phyloP scores from a whole-genome alignment of 37 sponge, comb jelly and placozoan genomes.

The Axinella damicornis region DNA sequence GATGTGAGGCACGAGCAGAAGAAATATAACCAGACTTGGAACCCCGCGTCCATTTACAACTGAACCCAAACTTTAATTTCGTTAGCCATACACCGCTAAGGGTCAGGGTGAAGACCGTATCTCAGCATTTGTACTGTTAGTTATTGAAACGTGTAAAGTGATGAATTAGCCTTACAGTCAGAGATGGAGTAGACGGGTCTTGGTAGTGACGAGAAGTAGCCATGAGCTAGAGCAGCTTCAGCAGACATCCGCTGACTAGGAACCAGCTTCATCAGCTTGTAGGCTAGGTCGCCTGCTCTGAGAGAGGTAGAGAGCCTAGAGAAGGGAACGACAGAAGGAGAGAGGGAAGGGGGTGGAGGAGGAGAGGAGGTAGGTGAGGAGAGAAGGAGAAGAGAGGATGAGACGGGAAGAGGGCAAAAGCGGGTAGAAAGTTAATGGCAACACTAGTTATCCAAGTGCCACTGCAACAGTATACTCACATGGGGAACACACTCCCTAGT shows the following conservation, averaged over 20 bases:
- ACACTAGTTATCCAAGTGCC: neutral
- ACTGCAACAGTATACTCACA: conserved; percentile 69
- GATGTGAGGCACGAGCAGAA: no score
- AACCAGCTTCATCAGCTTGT: conserved; percentile 67
- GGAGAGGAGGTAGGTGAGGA: neutral
- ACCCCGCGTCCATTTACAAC: no score
- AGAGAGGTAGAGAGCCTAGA: conserved; percentile 61
- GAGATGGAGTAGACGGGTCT: conserved; percentile 71
- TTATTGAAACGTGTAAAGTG: no score
- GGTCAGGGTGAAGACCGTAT: no score
- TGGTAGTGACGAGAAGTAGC: conserved; percentile 80
- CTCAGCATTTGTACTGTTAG: no score
- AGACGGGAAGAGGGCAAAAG: neutral
- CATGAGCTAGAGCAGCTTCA: conserved; percentile 69
- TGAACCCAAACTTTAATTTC: no score
- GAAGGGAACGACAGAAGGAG: neutral
- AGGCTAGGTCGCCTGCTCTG: conserved; percentile 66
- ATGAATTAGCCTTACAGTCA: conserved; percentile 76
- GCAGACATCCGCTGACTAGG: conserved; percentile 85
- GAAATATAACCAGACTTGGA: no score
- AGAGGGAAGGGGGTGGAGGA: neutral
- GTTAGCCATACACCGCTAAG: no score
- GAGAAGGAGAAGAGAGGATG: neutral
- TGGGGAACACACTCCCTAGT: conserved; percentile 46
- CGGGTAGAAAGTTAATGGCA: neutral